Base-by-base conservation (phyloP, 1,140 invertebrate genomes). In the Thaumetopoea pityocampa region DNA sequence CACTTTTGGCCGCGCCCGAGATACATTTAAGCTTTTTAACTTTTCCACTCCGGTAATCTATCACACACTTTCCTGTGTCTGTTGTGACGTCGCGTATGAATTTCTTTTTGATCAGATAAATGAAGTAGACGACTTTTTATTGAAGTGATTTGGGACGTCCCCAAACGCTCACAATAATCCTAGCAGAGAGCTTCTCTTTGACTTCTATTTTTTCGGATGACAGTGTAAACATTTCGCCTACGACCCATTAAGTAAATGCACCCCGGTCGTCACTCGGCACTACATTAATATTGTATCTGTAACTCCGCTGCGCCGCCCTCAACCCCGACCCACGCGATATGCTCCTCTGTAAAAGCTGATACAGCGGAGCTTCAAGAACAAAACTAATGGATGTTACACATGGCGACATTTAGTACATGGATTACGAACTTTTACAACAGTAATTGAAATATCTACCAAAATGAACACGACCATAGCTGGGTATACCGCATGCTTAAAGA, bases 21-120 rank as follows among this genome's bases (percentile, higher is more conserved):
- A 84, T 84, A 84, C 80, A 84, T 84, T 84, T 84, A 84, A 82
- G 80, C 80, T 84, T 84, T 84, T 84, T 82, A 84, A 84, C 80
- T 84, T 84, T 84, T 82, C 80, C 76, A 80, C 76, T 82, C 76
- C 70, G 63, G 76, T 84, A 84, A 84, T 84, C 76, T 84, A 84
- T 80, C 71, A 76, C 63, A 67, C 67, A 70, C 66, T 71, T 67
- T 73, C 61, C 52, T 69, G 64, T 63, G 58, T 74, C 62, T 58
- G 49, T 59, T 57, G 66, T 65, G 52, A 49, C 77, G 68, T 71
- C 79, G 70, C 65, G 62, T 55, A 59, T 73, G 67, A 73, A 64
- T 70, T 74, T 69, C 61, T 72, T 81, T 78, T 67, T 67, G 60
- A 59, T 62, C 55, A 51, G 54, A 47, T 42, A 56, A 55, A 69